Evolutionary conservation across 2,113 vertebrate species (phyloP), one percentile per base, ranked within the genome.

Genomic region (Sapajus apella): DNA sequence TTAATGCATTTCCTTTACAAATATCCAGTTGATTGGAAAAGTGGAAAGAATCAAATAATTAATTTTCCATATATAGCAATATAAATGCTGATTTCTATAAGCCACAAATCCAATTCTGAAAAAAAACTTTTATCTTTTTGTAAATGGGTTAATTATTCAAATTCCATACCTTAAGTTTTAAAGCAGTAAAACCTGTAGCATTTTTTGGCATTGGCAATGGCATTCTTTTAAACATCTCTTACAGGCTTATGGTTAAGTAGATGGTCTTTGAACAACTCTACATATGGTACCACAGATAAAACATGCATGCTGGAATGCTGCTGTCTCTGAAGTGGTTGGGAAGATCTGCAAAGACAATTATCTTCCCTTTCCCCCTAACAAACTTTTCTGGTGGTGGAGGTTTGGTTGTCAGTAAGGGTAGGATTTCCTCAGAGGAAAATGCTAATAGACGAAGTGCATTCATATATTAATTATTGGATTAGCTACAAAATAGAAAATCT

Each of bases 1-100:
- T 92, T 81, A 94, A 95, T 84, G 1, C 89, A 95, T 81, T 93
- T 35, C 64, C 50, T 90, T 12, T 47, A 58, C 21, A 96, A 95
- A 96, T 10, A 93, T 70, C 12, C n/a, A 91, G 37, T 55, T 32
- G 18, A 70, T 87, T 81, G 20, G 45, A 94, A 86, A 91, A 52
- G 35, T 3, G 3, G 2, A 8, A 73, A 79, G 25, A 86, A 87
- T 95, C 70, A 89, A 94, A 64, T 88, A 66, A 91, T 77, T 87
- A 23, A 58, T 25, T 61, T 85, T n/a, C n/a, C 3, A 9, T 56
- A 86, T 5, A 82, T 2, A 72, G 72, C 37, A 77, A 93, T 73
- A 96, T 25, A 79, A 93, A 89, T 83, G 5, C n/a, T 61, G 40
- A 77, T 79, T 94, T 95, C 17, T 80, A 47, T 77, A 85, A 91